Conservation (phyloP, 2,113 vertebrate genomes). For the Rhizomys pruinosus region DNA sequence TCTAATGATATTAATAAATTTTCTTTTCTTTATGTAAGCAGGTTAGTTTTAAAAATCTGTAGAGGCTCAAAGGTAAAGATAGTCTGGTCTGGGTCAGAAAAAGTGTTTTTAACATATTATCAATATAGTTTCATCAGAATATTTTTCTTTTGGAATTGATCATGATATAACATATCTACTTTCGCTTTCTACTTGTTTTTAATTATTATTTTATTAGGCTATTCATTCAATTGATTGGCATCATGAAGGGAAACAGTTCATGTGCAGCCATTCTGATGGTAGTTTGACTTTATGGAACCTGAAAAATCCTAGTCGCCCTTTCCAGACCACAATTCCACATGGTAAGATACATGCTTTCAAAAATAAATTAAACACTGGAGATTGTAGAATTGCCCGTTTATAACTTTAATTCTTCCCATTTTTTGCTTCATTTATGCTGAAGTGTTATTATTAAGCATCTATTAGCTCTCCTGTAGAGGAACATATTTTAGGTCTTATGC, state of each 20-base stretch:
- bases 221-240: slow-evolving; percentile 99
- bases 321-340: slow-evolving; percentile 97
- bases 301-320: slow-evolving; percentile 95
- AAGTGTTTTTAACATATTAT: slow-evolving; percentile 42
- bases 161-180: slow-evolving; percentile 35
- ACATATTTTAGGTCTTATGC: background rate
- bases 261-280: slow-evolving; percentile 99
- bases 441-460: background rate
- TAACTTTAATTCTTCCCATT: background rate
- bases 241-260: slow-evolving; percentile 98
- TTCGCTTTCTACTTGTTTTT: slow-evolving; percentile 42
- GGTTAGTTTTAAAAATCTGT: background rate
- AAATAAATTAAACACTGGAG: background rate
- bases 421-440: background rate
- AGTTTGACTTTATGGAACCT: slow-evolving; percentile 97
- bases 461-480: background rate
- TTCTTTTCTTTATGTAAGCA: slow-evolving; percentile 8
- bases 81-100: slow-evolving; percentile 35
- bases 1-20: slow-evolving; percentile 20
- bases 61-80: background rate
- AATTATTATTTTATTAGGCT: slow-evolving; percentile 87
- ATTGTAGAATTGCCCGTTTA: background rate
- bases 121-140: slow-evolving; percentile 41
- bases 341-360: slow-evolving; percentile 89
- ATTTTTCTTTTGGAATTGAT: slow-evolving; percentile 48